These are phyloP conservation scores for Trinectes maculatus DNA, from an alignment of 2,113 vertebrate species.

Conservation along the genomic window DNA sequence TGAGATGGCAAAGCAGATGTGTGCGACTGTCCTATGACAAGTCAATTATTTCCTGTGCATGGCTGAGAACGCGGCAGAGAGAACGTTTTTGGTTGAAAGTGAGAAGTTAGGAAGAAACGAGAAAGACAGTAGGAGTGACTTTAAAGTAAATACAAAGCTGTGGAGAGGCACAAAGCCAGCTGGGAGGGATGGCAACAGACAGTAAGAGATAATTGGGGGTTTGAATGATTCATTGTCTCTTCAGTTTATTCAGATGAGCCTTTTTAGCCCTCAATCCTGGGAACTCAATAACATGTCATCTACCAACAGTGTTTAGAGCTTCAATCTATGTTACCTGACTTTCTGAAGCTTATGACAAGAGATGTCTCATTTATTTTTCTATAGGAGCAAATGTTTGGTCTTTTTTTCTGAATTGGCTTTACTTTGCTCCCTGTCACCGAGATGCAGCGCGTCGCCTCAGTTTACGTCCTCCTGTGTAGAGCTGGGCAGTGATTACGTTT, in stretches of 20 bases:
- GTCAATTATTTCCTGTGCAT: conserved; percentile 60
- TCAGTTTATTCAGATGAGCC: conserved; percentile 4
- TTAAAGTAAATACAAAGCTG: conserved; percentile 18
- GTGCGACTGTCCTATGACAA: conserved; percentile 57
- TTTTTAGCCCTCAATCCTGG: neutral
- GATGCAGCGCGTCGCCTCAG: neutral
- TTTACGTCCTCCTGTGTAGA: neutral
- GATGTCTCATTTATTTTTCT: conserved; percentile 28
- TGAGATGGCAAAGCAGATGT: conserved; percentile 48
- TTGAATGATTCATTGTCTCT: conserved; percentile 2
- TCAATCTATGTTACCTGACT: conserved; percentile 14
- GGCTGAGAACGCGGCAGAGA: conserved; percentile 22
- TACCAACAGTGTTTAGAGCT: conserved; percentile 4
- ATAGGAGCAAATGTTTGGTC: too few species aligned
- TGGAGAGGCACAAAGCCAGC: conserved; percentile 19
- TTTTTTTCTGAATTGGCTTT: neutral
- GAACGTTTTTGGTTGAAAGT: conserved; percentile 32
- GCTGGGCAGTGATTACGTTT: neutral
- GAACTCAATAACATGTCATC: conserved; percentile 18
- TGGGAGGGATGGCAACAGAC: conserved; percentile 10
- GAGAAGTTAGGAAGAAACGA: conserved; percentile 1
- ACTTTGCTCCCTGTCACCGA: neutral
- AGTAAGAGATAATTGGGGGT: neutral
- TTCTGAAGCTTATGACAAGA: conserved; percentile 29
- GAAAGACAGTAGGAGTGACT: neutral